A percentile compares a stretch with the other conserved stretches of the same genome.
Evolutionary conservation across 2,797 vertebrate species (phyloP).

Genomic region (Phataginus tricuspis): DNA sequence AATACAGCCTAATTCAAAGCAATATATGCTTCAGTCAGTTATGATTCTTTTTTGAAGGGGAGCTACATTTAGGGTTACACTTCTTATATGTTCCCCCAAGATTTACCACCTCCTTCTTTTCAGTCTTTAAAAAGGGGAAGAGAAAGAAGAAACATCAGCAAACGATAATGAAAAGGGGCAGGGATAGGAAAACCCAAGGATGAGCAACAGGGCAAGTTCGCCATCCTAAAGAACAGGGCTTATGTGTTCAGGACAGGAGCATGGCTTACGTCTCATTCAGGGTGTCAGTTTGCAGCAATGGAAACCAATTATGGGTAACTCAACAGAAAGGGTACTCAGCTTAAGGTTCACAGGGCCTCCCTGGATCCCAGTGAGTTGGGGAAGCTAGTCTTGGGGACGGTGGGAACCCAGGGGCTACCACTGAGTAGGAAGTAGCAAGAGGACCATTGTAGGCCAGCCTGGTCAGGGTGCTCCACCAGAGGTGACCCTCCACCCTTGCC

Average conservation of each 20-base stretch:
- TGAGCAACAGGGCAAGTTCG: rapidly evolving
- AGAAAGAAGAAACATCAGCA: not conserved
- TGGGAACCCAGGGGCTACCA: not conserved
- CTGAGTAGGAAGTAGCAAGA: not conserved
- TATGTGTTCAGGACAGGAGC: not conserved
- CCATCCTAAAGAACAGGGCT: not conserved
- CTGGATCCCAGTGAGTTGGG: not conserved
- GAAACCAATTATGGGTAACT: not conserved
- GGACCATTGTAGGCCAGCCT: not conserved
- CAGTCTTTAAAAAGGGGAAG: not conserved
- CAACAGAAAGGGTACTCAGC: not conserved
- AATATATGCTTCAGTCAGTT: not conserved
- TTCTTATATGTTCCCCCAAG: not conserved
- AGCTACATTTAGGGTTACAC: not conserved
- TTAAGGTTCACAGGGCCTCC: not conserved
- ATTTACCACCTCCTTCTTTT: not conserved
- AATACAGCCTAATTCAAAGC: not conserved
- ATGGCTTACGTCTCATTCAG: not conserved
- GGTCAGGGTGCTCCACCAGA: not conserved
- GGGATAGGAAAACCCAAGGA: not conserved
- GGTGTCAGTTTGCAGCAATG: not conserved
- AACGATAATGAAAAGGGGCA: not conserved
- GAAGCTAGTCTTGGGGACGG: not conserved
- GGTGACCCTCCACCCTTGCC: no score
- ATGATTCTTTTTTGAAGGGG: not conserved